Percentiles rank a stretch among this genome's conserved stretches.
Evolutionary conservation across 2,113 vertebrate genomes (phyloP).

Genomic region (Glaucomys volans): DNA sequence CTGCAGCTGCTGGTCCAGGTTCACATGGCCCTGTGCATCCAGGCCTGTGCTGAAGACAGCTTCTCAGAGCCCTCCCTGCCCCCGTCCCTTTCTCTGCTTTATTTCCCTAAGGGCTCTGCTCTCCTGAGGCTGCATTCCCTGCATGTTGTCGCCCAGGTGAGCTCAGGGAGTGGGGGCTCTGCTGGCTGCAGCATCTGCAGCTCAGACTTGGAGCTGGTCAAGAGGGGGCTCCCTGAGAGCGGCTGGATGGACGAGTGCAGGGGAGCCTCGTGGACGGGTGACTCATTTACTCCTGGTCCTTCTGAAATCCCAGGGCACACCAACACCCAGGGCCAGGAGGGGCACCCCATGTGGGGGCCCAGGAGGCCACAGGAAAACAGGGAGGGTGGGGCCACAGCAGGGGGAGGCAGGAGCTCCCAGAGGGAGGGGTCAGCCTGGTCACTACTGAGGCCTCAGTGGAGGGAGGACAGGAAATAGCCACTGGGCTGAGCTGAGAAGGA

Average conservation of each 20-base stretch:
- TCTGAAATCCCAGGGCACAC: background rate
- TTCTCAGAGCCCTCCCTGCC: background rate
- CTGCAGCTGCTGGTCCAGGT: background rate
- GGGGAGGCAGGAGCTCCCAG: too few relatives aligned
- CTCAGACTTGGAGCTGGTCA: fast-evolving
- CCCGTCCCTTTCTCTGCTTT: background rate
- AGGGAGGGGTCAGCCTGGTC: background rate
- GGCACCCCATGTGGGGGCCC: fast-evolving
- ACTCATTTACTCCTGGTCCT: background rate
- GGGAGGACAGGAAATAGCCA: fast-evolving
- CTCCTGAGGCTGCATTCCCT: background rate
- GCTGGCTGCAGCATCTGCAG: background rate
- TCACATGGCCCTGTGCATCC: too few relatives aligned
- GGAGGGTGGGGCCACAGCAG: too few relatives aligned
- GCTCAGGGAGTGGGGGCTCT: background rate
- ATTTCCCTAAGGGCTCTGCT: background rate
- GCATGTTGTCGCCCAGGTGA: background rate
- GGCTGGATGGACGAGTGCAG: background rate
- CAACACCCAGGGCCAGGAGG: background rate
- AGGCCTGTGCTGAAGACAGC: too few relatives aligned
- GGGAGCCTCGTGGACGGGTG: fast-evolving
- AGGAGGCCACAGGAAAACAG: fast-evolving
- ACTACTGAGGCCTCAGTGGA: fast-evolving
- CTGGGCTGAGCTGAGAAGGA: too few relatives aligned
- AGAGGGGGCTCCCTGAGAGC: background rate